Conservation (phyloP, 2,888 invertebrate genomes). For the Hydriomena furcata region DNA sequence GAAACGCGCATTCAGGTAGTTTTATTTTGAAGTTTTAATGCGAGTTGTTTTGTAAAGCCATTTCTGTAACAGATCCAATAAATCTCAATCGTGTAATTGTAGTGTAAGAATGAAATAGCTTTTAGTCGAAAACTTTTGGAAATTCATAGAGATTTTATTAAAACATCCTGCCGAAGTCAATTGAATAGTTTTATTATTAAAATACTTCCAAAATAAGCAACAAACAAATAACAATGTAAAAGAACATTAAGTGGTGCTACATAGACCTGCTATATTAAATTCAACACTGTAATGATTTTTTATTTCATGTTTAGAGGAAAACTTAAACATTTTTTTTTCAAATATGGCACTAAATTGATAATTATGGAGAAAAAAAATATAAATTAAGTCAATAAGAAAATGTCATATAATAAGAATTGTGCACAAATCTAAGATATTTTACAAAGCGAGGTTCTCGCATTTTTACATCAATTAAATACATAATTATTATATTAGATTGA, state of each 20-base stretch:
- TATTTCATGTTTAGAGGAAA: constrained; percentile 27
- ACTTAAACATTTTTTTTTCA: constrained; percentile 24
- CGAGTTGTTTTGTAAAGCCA: neutral
- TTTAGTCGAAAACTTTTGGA: constrained; percentile 51
- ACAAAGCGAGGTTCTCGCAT: constrained; percentile 26
- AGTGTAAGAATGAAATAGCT: constrained; percentile 44
- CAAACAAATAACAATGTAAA: constrained; percentile 82
- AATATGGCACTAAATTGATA: constrained; percentile 58
- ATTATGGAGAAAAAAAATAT: constrained; percentile 26
- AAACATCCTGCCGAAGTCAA: constrained; percentile 68
- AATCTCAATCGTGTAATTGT: constrained; percentile 29
- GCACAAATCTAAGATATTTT: constrained; percentile 31
- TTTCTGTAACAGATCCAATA: constrained; percentile 4
- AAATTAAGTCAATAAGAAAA: constrained; percentile 24
- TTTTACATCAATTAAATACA: constrained; percentile 28
- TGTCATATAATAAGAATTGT: constrained; percentile 25
- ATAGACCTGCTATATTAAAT: constrained; percentile 60
- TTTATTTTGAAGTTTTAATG: constrained; percentile 1
- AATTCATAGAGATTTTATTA: constrained; percentile 67
- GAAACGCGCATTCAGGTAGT: neutral
- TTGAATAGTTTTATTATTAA: constrained; percentile 74
- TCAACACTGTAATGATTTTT: constrained; percentile 63
- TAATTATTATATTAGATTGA: constrained; percentile 28
- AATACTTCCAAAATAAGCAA: constrained; percentile 82
- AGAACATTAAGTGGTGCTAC: constrained; percentile 64